Evolutionary conservation across 2,888 invertebrate genomes (phyloP).

Genomic region (Matsumyia berberina): DNA sequence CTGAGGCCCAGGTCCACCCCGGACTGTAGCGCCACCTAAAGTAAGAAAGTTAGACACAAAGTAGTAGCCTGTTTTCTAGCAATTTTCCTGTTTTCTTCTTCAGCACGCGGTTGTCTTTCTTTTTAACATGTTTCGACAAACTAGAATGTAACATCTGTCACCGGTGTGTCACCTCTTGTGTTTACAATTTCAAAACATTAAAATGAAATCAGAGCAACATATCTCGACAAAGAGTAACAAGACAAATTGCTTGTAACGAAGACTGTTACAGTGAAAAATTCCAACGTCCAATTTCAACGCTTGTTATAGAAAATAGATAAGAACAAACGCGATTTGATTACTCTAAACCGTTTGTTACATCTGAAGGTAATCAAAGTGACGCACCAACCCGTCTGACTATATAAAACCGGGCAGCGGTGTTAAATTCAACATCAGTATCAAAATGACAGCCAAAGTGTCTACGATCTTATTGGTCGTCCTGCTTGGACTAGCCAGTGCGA

Average conservation of each 20-base stretch:
- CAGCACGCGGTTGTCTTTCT: no score
- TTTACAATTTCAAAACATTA: not conserved
- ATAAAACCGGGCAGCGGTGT: not conserved
- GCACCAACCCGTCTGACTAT: not conserved
- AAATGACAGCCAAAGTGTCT: conserved; percentile 35
- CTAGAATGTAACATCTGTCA: no score
- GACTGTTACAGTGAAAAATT: not conserved
- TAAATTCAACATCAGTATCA: conserved; percentile 6
- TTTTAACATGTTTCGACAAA: no score
- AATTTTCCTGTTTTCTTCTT: no score
- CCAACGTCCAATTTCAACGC: not conserved
- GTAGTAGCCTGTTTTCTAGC: no score
- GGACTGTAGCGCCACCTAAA: no score
- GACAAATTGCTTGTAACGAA: conserved; percentile 9
- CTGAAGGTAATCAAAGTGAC: not conserved
- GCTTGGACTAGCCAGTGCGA: conserved; percentile 26
- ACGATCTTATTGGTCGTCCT: conserved; percentile 24
- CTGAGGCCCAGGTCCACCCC: no score
- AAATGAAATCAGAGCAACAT: not conserved
- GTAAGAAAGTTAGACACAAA: no score
- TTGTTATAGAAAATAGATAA: conserved; percentile 23
- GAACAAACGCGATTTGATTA: conserved; percentile 36
- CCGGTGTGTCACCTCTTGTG: no score
- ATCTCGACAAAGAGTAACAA: not conserved
- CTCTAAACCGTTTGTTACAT: conserved; percentile 11